A percentile compares a stretch with the other conserved stretches of the same genome.
Evolutionary conservation across 2,113 vertebrate species (phyloP).

Genomic region (Pseudorectes ferrugineus): DNA sequence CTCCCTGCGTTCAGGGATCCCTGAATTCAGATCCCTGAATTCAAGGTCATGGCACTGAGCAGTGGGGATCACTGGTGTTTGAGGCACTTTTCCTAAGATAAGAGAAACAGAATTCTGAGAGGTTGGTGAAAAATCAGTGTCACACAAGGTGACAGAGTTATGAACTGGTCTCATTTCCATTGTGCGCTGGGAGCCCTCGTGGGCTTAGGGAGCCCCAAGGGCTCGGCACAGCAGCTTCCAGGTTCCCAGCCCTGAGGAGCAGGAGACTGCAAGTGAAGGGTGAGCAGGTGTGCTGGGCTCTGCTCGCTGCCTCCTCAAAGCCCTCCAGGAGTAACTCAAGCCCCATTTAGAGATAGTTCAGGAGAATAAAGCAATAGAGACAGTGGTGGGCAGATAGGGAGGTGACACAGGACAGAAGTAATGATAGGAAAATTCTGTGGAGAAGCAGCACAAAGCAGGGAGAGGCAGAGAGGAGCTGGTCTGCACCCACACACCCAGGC

Average conservation of each 20-base stretch:
- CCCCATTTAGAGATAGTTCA: not conserved
- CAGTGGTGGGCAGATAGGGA: not conserved
- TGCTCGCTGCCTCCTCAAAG: not conserved
- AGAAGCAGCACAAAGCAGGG: not conserved
- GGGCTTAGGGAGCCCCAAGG: not conserved
- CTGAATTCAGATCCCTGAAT: not conserved
- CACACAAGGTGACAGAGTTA: not conserved
- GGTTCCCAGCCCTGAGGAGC: not conserved
- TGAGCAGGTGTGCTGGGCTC: not conserved
- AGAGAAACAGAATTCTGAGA: not conserved
- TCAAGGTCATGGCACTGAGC: not conserved
- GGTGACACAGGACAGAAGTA: not conserved
- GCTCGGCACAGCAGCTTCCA: not conserved
- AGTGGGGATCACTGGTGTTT: not conserved
- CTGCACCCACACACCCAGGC: not conserved
- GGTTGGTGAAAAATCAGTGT: not conserved
- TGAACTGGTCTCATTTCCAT: not conserved
- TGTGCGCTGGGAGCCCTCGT: rapidly evolving
- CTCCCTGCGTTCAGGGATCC: not conserved
- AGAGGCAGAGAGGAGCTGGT: not conserved
- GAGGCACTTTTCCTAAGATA: not conserved
- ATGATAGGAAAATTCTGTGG: not conserved
- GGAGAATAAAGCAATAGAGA: not conserved
- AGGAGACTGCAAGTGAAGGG: not conserved
- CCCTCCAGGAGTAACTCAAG: not conserved